phyloP scores from a whole-genome alignment of 64 coral and sea anemone genomes.

The Montipora efflorescens region DNA sequence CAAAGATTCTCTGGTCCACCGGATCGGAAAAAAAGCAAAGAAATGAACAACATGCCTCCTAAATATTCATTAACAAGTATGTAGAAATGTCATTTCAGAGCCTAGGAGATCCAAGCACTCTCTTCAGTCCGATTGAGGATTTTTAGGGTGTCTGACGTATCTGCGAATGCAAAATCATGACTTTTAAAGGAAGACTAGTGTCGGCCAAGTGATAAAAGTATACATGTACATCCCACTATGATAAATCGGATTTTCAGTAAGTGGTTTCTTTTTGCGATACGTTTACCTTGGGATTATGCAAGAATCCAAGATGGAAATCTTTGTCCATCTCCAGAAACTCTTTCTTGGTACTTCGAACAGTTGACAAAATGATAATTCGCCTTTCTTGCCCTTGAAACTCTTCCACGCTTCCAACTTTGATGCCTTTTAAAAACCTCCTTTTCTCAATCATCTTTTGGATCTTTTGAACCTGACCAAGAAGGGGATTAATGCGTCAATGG shows the following conservation, averaged over 20 bases:
- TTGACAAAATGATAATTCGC: slow-evolving; percentile 82
- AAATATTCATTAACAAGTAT: no score
- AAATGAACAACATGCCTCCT: no score
- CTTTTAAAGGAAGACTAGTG: no score
- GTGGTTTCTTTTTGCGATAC: background rate
- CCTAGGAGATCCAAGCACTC: no score
- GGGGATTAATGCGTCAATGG: background rate
- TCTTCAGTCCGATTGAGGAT: no score
- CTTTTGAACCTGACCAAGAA: slow-evolving; percentile 82
- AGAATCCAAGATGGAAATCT: slow-evolving; percentile 79
- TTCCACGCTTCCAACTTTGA: slow-evolving; percentile 91
- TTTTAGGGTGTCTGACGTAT: no score
- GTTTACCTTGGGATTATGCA: slow-evolving; percentile 85
- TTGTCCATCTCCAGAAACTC: slow-evolving; percentile 79
- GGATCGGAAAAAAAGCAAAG: no score
- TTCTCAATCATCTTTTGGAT: slow-evolving; percentile 88
- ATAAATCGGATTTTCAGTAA: background rate
- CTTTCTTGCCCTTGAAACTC: slow-evolving; percentile 90
- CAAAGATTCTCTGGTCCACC: no score
- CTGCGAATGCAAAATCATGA: no score
- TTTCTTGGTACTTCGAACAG: slow-evolving; percentile 79
- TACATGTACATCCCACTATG: no score
- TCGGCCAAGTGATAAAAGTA: no score
- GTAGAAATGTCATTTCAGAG: no score
- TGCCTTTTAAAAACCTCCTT: slow-evolving; percentile 45